Evolutionary conservation across 1,140 invertebrate species (phyloP).

Genomic region (Aphidius gifuensis): DNA sequence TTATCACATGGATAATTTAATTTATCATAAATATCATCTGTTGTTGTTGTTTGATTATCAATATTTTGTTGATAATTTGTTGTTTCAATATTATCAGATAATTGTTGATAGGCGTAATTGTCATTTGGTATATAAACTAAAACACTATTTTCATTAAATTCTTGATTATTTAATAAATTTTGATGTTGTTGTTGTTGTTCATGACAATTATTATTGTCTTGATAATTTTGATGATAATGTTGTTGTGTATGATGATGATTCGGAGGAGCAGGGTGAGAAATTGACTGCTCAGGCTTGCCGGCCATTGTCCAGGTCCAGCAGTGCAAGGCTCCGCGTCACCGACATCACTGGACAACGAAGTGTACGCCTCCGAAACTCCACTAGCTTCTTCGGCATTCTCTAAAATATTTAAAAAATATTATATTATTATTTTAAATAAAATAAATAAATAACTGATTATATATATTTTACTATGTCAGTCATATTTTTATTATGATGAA

Average conservation of each 20-base stretch:
- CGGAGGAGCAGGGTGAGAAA: conserved; percentile 50
- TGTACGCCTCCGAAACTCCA: conserved; percentile 46
- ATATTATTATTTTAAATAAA: background rate
- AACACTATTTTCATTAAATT: conserved; percentile 46
- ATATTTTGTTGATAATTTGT: conserved; percentile 21
- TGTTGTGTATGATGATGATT: conserved; percentile 45
- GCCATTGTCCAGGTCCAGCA: conserved; percentile 58
- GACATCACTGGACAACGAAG: conserved; percentile 55
- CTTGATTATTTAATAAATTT: conserved; percentile 25
- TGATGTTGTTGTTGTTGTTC: conserved; percentile 14
- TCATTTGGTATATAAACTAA: conserved; percentile 54
- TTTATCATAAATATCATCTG: conserved; percentile 9
- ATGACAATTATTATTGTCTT: conserved; percentile 14
- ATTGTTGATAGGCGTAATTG: conserved; percentile 49
- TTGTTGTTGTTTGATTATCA: conserved; percentile 30
- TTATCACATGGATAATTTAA: conserved; percentile 3
- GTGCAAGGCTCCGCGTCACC: conserved; percentile 51
- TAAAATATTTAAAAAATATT: conserved; percentile 10
- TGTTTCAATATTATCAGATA: background rate
- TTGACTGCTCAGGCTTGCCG: conserved; percentile 56
- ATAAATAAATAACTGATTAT: background rate
- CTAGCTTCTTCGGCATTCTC: conserved; percentile 53
- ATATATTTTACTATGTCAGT: background rate
- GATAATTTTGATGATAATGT: conserved; percentile 23
- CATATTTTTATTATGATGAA: background rate